Evolutionary conservation across 2,888 invertebrate genomes (phyloP).

Genomic region (Andrena marginata): DNA sequence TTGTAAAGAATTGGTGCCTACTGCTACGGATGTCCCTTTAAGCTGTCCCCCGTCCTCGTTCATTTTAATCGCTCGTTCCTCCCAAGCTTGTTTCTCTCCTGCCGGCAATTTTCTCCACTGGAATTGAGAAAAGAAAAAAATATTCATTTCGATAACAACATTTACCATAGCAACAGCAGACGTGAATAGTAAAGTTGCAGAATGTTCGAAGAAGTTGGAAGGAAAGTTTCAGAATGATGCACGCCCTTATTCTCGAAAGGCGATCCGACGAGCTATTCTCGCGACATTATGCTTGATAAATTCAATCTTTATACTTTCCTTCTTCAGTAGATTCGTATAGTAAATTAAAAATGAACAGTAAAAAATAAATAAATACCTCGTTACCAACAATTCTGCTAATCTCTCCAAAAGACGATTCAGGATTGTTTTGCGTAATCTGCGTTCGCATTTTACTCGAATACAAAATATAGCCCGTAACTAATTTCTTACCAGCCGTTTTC

Average conservation of each 20-base stretch:
- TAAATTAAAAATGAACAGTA: constrained; percentile 75
- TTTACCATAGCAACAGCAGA: background rate
- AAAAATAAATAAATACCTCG: constrained; percentile 87
- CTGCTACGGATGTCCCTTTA: constrained; percentile 80
- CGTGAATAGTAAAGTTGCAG: constrained; percentile 54
- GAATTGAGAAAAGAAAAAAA: constrained; percentile 48
- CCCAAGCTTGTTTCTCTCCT: constrained; percentile 96
- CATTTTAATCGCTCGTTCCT: constrained; percentile 95
- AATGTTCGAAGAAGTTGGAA: constrained; percentile 35
- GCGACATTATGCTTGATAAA: constrained; percentile 18
- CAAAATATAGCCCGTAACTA: constrained; percentile 98
- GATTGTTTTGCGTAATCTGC: constrained; percentile 96
- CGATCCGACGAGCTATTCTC: background rate
- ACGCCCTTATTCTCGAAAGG: constrained; percentile 5
- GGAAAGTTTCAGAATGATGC: constrained; percentile 46
- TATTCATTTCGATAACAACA: constrained; percentile 14
- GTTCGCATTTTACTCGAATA: constrained; percentile 98
- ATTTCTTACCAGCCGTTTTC: constrained; percentile 89
- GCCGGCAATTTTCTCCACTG: constrained; percentile 97
- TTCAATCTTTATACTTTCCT: constrained; percentile 61
- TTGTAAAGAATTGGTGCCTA: constrained; percentile 78
- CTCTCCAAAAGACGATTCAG: constrained; percentile 97
- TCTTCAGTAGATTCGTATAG: constrained; percentile 60
- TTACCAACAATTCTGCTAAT: constrained; percentile 90
- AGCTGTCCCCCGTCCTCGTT: constrained; percentile 92